Base-by-base conservation (phyloP, 2,113 vertebrate species). In the Pseudorhombus dupliciocellatus region DNA sequence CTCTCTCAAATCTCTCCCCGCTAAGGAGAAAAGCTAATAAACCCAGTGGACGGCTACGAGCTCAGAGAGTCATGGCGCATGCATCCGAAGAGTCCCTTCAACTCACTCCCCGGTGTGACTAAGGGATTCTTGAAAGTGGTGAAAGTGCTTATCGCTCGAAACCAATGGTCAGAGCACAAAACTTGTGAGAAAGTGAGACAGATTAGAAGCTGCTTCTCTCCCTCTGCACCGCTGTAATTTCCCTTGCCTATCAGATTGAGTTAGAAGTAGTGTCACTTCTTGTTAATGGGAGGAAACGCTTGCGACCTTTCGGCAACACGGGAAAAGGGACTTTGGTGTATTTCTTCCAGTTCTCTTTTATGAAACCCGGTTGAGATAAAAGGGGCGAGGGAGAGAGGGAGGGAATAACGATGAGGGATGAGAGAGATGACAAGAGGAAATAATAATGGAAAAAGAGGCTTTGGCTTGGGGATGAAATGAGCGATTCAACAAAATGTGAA, bases 111-210 rank as follows among this genome's bases (percentile, higher is more conserved):
- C 50, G 80, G 68, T 74, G 83, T 74, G 82, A 83, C 72, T 51
- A 26, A 44, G 68, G 65, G 80, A 59, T 72, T 74, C 74, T 77
- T 87, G 62, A 81, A 84, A 59, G 79, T 24, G 3, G 48, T 5
- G 21, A 69, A 76, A 83, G 78, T 83, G 85, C 79, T 88, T 84
- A 85, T 90, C 80, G 81, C 18, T 58, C 20, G 20, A 69, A 77
- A 75, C 64, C 82, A 72, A 65, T 70, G 75, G 63, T 67, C 5
- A 0, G 50, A 74, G 77, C 61, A 66, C 16, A 80, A 73, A 84
- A 81, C 51, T 70, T 54, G n/a, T 26, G 26, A 3, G 34, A 51
- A 51, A 76, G 56, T 24, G 66, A 57, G n/a, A 40, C 57, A 73
- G 75, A 84, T 86, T 60, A 81, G 73, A 84, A 40, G 63, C 61